phyloP scores from a whole-genome alignment of 2,888 invertebrate genomes.

The Mycogona germanica region DNA sequence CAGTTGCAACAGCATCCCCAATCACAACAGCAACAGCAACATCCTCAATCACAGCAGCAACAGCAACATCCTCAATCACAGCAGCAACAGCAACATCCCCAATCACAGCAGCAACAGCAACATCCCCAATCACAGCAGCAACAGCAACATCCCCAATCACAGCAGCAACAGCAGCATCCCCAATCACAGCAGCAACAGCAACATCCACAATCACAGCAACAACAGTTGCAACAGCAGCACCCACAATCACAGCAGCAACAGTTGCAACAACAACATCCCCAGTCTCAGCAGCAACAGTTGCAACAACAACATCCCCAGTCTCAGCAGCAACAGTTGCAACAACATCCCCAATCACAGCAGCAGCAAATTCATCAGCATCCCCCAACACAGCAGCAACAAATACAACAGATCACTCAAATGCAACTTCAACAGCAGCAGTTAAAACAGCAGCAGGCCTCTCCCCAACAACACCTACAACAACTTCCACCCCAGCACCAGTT shows the following conservation, averaged over 20 bases:
- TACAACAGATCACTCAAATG: no score
- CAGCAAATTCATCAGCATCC: neutral
- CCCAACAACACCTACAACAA: neutral
- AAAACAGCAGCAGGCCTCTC: neutral
- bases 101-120: conserved; percentile 23
- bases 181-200: conserved; percentile 46
- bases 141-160: conserved; percentile 32
- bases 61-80: conserved; percentile 19
- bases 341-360: neutral
- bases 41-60: neutral
- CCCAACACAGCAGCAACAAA: no score
- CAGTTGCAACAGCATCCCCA: neutral
- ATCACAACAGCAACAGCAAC: conserved; percentile 2
- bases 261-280: conserved; percentile 26
- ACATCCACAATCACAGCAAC: conserved; percentile 46
- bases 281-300: conserved; percentile 32
- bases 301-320: neutral
- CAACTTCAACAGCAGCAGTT: neutral
- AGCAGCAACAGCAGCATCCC: conserved; percentile 29
- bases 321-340: neutral
- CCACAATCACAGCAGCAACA: conserved; percentile 39
- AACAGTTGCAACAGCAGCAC: conserved; percentile 34
- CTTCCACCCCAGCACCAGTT: no score
- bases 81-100: conserved; percentile 24
- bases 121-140: conserved; percentile 34